A percentile compares a stretch with the other conserved stretches of the same genome.
Conservation (phyloP, 2,113 vertebrate genomes). For the Gracilinanus agilis region DNA sequence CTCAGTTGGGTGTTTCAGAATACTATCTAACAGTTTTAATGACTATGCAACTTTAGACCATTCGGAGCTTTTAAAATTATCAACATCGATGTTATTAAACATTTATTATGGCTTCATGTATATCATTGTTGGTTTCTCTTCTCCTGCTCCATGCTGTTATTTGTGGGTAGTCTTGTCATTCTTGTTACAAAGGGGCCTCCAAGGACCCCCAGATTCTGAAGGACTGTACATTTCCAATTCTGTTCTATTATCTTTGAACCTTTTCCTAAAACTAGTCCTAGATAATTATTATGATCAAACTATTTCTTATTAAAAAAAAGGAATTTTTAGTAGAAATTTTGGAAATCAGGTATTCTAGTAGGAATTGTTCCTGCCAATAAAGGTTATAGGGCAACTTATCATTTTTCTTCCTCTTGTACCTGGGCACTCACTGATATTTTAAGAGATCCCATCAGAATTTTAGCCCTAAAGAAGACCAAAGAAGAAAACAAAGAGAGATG, state of each 20-base stretch:
- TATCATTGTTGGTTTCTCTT: neutral
- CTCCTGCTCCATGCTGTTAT: neutral
- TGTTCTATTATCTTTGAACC: neutral
- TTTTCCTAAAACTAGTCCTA: neutral
- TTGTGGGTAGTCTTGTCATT: neutral
- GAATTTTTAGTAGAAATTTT: too few species aligned
- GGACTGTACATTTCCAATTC: neutral
- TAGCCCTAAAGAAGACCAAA: neutral
- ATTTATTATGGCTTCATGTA: neutral
- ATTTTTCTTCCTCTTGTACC: neutral
- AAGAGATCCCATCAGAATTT: neutral
- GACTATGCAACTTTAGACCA: neutral
- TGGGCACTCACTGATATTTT: neutral
- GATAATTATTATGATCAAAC: neutral
- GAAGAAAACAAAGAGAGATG: neutral
- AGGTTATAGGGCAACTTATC: neutral
- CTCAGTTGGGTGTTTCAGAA: neutral
- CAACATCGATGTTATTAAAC: constrained; percentile 10
- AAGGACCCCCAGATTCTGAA: neutral
- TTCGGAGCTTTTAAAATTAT: neutral
- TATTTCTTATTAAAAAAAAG: neutral
- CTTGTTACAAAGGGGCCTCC: neutral
- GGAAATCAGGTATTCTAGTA: neutral
- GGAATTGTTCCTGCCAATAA: neutral
- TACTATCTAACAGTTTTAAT: constrained; percentile 19